phyloP scores from a whole-genome alignment of 2,888 invertebrate genomes.

The Holacanthella duospinosa region DNA sequence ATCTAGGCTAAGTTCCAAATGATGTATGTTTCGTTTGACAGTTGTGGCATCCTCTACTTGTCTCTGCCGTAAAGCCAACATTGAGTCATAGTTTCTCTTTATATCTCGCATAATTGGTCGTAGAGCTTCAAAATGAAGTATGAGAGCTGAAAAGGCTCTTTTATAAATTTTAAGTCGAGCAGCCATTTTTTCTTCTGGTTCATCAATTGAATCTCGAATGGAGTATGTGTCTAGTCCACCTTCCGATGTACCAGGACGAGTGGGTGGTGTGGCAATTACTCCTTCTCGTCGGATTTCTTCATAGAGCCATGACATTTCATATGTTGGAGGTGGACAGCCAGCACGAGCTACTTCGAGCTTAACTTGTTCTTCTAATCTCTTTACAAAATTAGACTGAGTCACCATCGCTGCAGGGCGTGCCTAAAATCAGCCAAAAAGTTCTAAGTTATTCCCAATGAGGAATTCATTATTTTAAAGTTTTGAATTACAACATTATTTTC shows the following conservation, averaged over 20 bases:
- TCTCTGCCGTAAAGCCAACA: constrained; percentile 43
- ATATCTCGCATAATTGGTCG: constrained; percentile 43
- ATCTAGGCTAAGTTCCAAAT: constrained; percentile 17
- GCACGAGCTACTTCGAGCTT: constrained; percentile 12
- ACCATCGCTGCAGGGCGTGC: constrained; percentile 18
- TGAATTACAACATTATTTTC: background rate
- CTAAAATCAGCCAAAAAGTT: background rate
- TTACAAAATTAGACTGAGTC: constrained; percentile 13
- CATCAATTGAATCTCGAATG: constrained; percentile 8
- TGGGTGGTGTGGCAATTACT: background rate
- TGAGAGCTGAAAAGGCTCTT: constrained; percentile 43
- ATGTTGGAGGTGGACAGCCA: constrained; percentile 7
- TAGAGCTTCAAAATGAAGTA: constrained; percentile 42
- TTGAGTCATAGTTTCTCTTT: constrained; percentile 44
- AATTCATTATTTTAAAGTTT: background rate
- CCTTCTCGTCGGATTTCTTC: constrained; percentile 13
- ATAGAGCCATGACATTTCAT: constrained; percentile 11
- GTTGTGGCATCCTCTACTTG: constrained; percentile 34
- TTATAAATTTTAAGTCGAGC: constrained; percentile 42
- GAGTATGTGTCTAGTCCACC: background rate
- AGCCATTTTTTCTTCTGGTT: constrained; percentile 12
- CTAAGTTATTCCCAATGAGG: background rate
- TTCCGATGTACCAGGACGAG: background rate
- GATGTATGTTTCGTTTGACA: constrained; percentile 16
- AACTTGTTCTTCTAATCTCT: constrained; percentile 10